These are phyloP conservation scores for Scomber colias DNA, from an alignment of 2,113 vertebrate species.

Conservation along the genomic window DNA sequence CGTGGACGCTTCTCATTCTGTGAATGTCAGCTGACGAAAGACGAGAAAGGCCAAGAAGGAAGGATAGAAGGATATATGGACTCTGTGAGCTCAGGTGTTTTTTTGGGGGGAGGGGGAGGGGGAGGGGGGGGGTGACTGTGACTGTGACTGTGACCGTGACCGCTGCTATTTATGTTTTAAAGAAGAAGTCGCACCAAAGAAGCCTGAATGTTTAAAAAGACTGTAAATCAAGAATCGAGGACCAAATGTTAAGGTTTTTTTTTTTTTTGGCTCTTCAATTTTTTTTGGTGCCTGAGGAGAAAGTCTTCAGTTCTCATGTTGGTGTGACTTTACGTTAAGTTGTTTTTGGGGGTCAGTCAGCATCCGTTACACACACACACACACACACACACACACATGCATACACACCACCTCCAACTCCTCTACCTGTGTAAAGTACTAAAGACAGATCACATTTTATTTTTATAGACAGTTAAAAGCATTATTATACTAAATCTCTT, in stretches of 20 bases:
- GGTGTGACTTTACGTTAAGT: background rate
- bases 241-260: slow-evolving; percentile 60
- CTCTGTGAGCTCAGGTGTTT: slow-evolving; percentile 70
- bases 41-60: background rate
- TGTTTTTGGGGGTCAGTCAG: background rate
- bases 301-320: background rate
- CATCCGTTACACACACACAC: background rate
- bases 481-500: slow-evolving; percentile 22
- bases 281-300: slow-evolving; percentile 22
- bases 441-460: background rate
- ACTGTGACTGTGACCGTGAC: background rate
- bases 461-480: slow-evolving; percentile 3
- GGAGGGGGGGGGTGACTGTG: too few species aligned
- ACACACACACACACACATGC: background rate
- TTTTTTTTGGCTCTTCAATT: background rate
- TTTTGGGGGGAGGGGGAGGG: too few species aligned
- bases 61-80: slow-evolving; percentile 48
- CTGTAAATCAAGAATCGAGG: slow-evolving; percentile 17
- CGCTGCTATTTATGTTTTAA: slow-evolving; percentile 71
- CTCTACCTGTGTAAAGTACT: too few species aligned
- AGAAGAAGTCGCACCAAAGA: background rate
- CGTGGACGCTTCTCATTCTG: slow-evolving; percentile 90
- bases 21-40: slow-evolving; percentile 89
- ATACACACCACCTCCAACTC: background rate
- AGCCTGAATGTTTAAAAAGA: background rate